Evolutionary conservation across 2,113 vertebrate genomes (phyloP).

Genomic region (Malaclemys terrapin): DNA sequence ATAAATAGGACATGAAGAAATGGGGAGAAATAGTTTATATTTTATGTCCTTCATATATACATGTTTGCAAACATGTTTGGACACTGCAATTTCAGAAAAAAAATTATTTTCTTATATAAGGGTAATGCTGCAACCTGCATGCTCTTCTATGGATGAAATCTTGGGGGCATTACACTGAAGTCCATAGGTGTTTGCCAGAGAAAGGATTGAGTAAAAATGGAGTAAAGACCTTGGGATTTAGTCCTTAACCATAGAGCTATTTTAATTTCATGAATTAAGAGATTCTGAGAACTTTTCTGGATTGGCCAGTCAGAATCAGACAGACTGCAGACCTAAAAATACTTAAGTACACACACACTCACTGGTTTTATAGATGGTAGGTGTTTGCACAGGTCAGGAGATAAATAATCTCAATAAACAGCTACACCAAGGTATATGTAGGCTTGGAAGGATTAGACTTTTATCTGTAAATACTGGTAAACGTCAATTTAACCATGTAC

Average conservation of each 20-base stretch:
- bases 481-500: neutral
- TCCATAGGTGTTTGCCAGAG: neutral
- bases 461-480: neutral
- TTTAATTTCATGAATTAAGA: neutral
- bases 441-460: neutral
- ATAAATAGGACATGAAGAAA: neutral
- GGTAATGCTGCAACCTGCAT: neutral
- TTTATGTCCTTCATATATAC: neutral
- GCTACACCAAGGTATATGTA: neutral
- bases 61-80: neutral
- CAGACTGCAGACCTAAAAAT: neutral
- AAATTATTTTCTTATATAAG: neutral
- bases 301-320: neutral
- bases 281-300: neutral
- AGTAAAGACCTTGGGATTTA: neutral
- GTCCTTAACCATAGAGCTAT: neutral
- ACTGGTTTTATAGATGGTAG: neutral
- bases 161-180: neutral
- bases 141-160: neutral
- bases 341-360: neutral
- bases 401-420: constrained; percentile 47
- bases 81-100: neutral
- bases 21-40: neutral
- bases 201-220: neutral
- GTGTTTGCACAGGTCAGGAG: constrained; percentile 9